Percentiles rank a stretch among this genome's conserved stretches.
Conservation (phyloP, 2,888 invertebrate species). For the Zaprionus lineosus region DNA sequence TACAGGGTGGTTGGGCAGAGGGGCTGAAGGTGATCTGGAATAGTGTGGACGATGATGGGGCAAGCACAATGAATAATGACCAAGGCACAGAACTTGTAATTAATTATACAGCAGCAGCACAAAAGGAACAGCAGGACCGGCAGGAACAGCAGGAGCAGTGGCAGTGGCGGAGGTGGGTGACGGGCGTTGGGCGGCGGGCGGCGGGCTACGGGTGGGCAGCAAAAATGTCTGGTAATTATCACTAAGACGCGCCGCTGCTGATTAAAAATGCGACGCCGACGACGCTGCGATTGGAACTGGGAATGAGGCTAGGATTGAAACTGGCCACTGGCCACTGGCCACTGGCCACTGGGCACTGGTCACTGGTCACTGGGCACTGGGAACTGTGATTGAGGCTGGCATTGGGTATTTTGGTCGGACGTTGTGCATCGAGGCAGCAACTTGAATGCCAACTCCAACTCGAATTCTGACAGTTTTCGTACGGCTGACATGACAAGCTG, state of each 20-base stretch:
- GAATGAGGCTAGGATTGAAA: neutral
- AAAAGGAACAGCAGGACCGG: slow-evolving; percentile 8
- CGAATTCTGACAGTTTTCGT: slow-evolving; percentile 79
- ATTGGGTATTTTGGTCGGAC: slow-evolving; percentile 3
- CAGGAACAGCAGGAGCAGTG: slow-evolving; percentile 13
- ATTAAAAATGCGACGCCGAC: slow-evolving; percentile 77
- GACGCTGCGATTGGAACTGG: slow-evolving; percentile 8
- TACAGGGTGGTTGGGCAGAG: neutral
- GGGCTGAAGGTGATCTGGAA: neutral
- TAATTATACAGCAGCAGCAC: slow-evolving; percentile 54
- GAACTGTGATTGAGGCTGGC: neutral
- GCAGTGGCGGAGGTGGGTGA: neutral
- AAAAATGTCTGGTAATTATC: slow-evolving; percentile 74
- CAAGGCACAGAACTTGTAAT: slow-evolving; percentile 52
- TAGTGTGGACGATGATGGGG: neutral
- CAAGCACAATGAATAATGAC: slow-evolving; percentile 57
- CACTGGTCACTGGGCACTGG: too few relatives aligned
- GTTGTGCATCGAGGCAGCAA: slow-evolving; percentile 57
- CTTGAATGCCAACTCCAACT: slow-evolving; percentile 41
- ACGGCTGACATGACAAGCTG: slow-evolving; percentile 80
- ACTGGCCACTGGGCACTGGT: too few relatives aligned
- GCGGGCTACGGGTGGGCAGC: slow-evolving; percentile 39
- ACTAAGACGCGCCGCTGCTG: slow-evolving; percentile 71
- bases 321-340: too few relatives aligned
- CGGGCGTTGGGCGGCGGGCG: too few relatives aligned